These are phyloP conservation scores for Choristoneura fumiferana DNA, from an alignment of 1,140 invertebrate genomes.

Conservation along the genomic window DNA sequence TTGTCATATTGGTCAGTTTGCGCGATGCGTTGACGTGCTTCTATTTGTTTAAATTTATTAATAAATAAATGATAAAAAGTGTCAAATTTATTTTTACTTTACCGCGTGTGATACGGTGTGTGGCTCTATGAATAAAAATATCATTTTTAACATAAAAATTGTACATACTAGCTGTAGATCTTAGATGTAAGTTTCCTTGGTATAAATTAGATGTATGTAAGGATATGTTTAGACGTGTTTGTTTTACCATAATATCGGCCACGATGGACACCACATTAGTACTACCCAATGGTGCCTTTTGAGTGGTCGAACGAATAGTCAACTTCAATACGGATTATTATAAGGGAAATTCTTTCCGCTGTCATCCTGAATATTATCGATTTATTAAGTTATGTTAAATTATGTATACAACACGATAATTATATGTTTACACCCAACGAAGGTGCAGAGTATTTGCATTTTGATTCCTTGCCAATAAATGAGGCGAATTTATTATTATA, in stretches of 20 bases:
- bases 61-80: background rate
- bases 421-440: background rate
- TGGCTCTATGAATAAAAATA: constrained; percentile 40
- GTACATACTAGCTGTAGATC: constrained; percentile 52
- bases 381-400: constrained; percentile 12
- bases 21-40: no score
- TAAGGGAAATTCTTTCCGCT: constrained; percentile 59
- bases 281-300: constrained; percentile 38
- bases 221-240: constrained; percentile 65
- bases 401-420: constrained; percentile 14
- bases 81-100: constrained; percentile 6
- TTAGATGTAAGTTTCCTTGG: constrained; percentile 45
- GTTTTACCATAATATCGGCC: constrained; percentile 53
- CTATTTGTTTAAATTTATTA: no score
- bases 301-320: constrained; percentile 58
- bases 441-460: background rate
- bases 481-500: constrained; percentile 35
- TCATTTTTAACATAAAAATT: constrained; percentile 45
- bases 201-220: constrained; percentile 48
- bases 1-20: no score
- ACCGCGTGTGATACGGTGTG: constrained; percentile 7
- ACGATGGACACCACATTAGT: constrained; percentile 32
- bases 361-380: constrained; percentile 28
- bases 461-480: constrained; percentile 40
- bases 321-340: constrained; percentile 59